These are phyloP conservation scores for Rhagophthalmus giganteus DNA, from an alignment of 2,888 invertebrate genomes.

Conservation along the genomic window DNA sequence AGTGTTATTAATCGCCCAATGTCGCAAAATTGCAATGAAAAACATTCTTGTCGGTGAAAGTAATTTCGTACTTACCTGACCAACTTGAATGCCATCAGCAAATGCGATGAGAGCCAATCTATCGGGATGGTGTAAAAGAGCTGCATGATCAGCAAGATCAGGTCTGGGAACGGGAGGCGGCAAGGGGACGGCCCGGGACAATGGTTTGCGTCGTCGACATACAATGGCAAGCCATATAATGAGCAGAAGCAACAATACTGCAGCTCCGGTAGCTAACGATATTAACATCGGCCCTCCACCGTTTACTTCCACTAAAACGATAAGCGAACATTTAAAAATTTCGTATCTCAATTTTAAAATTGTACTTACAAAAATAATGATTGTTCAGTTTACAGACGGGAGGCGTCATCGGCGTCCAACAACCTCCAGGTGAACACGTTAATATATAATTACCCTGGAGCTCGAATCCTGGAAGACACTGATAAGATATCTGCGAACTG, in stretches of 20 bases:
- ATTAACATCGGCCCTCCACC: slow-evolving; percentile 46
- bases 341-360: neutral
- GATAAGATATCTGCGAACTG: slow-evolving; percentile 50
- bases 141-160: slow-evolving; percentile 48
- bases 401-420: slow-evolving; percentile 50
- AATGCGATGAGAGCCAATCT: slow-evolving; percentile 60
- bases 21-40: too few species aligned
- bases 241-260: slow-evolving; percentile 49
- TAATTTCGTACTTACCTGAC: slow-evolving; percentile 45
- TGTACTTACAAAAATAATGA: slow-evolving; percentile 44
- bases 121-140: slow-evolving; percentile 56
- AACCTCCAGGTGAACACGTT: slow-evolving; percentile 51
- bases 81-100: slow-evolving; percentile 56
- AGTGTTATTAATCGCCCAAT: too few species aligned
- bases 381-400: slow-evolving; percentile 44
- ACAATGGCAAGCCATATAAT: slow-evolving; percentile 51
- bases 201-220: slow-evolving; percentile 47
- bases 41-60: slow-evolving; percentile 11
- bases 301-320: slow-evolving; percentile 40
- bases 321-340: neutral
- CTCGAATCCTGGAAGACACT: slow-evolving; percentile 53
- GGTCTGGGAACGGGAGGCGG: slow-evolving; percentile 41
- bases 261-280: slow-evolving; percentile 53
- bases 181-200: slow-evolving; percentile 45
- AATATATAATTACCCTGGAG: slow-evolving; percentile 50